Percentiles rank a stretch among this genome's conserved stretches.
These are phyloP conservation scores for Exaiptasia diaphana DNA, from an alignment of 64 coral and sea anemone species.

Conservation along the genomic window DNA sequence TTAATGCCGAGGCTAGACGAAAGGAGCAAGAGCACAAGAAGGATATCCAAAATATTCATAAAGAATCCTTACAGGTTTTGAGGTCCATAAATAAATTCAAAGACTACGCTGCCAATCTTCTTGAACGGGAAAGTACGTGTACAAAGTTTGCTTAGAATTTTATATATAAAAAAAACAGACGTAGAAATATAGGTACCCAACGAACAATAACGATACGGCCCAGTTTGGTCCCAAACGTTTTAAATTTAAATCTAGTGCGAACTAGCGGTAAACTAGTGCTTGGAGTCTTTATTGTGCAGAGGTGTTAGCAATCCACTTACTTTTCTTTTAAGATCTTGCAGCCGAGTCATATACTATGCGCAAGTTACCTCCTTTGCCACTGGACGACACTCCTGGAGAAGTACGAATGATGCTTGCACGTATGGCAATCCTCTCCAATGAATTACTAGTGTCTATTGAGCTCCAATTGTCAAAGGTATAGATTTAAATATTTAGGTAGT, in stretches of 20 bases:
- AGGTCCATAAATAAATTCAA: slow-evolving; percentile 94
- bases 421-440: slow-evolving; percentile 85
- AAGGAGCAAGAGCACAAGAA: slow-evolving; percentile 80
- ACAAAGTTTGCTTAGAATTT: background rate
- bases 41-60: slow-evolving; percentile 84
- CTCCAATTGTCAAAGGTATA: slow-evolving; percentile 69
- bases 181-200: too few species aligned
- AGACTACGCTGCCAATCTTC: slow-evolving; percentile 65
- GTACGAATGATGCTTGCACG: slow-evolving; percentile 74
- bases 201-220: too few species aligned
- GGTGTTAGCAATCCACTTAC: too few species aligned
- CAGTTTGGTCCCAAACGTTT: too few species aligned
- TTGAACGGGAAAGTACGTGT: slow-evolving; percentile 90
- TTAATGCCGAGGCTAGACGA: slow-evolving; percentile 74
- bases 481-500: too few species aligned
- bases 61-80: slow-evolving; percentile 72
- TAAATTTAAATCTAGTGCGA: too few species aligned
- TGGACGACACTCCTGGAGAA: slow-evolving; percentile 79
- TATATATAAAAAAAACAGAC: background rate
- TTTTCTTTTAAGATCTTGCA: slow-evolving; percentile 52
- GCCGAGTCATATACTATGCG: slow-evolving; percentile 79
- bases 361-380: slow-evolving; percentile 40
- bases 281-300: too few species aligned
- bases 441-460: slow-evolving; percentile 85
- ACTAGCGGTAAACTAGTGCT: too few species aligned